Percentiles rank a stretch among this genome's conserved stretches.
Evolutionary conservation across 1,140 invertebrate genomes (phyloP).

Genomic region (Linepithema humile): DNA sequence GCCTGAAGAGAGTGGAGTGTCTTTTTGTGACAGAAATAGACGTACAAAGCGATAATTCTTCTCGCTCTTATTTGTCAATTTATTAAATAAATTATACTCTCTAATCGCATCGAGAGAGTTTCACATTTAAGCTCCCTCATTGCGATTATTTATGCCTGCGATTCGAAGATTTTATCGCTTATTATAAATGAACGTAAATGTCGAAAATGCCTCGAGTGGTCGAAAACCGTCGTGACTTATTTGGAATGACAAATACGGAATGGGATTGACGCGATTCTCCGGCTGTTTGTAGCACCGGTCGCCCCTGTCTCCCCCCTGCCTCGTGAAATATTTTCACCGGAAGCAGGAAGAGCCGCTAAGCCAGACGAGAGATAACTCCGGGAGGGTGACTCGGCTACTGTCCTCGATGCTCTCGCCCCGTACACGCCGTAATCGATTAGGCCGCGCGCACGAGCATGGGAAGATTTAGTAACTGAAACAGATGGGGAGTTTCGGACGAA

Average conservation of each 20-base stretch:
- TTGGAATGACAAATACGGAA: neutral
- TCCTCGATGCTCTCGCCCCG: conserved; percentile 55
- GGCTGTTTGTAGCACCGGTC: conserved; percentile 18
- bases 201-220: neutral
- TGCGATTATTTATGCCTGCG: neutral
- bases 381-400: conserved; percentile 50
- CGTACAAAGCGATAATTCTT: conserved; percentile 1
- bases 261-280: conserved; percentile 21
- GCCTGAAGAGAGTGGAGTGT: neutral
- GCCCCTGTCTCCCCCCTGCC: neutral
- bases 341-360: conserved; percentile 59
- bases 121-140: neutral
- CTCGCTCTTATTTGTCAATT: neutral
- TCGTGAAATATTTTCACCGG: conserved; percentile 55
- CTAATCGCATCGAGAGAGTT: neutral
- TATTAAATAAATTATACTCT: neutral
- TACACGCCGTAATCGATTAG: conserved; percentile 70
- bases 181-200: neutral
- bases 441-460: conserved; percentile 71
- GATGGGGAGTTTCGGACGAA: conserved; percentile 72
- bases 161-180: neutral
- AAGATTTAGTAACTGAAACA: conserved; percentile 74
- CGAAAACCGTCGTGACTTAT: neutral
- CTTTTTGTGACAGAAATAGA: neutral
- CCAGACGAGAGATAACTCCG: conserved; percentile 34